Evolutionary conservation across 2,797 vertebrate species (phyloP).

Genomic region (Danio kyathit): DNA sequence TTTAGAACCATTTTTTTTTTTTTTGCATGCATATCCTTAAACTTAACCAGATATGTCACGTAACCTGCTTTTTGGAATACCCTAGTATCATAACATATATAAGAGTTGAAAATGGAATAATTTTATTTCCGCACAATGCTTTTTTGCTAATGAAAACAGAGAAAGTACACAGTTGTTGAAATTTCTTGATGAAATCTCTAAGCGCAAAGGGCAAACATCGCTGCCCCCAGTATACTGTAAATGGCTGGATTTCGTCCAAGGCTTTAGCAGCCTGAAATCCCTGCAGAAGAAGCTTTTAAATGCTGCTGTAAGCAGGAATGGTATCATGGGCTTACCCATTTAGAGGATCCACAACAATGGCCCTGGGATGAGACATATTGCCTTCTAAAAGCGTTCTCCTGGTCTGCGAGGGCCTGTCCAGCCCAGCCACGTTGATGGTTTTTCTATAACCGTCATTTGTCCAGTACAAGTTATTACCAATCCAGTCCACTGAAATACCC

Average conservation of each 20-base stretch:
- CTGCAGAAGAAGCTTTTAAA: conserved; percentile 28
- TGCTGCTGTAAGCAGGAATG: conserved; percentile 41
- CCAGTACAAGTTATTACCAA: conserved; percentile 89
- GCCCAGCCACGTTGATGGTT: conserved; percentile 83
- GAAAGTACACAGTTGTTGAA: background rate
- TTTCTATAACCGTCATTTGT: conserved; percentile 87
- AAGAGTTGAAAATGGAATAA: background rate
- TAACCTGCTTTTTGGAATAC: too few relatives aligned
- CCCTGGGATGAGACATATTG: conserved; percentile 87
- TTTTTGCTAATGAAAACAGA: conserved; percentile 17
- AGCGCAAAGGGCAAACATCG: conserved; percentile 17
- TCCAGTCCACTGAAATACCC: conserved; percentile 89
- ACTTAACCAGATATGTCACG: too few relatives aligned
- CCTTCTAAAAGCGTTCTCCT: conserved; percentile 86
- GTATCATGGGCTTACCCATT: conserved; percentile 77
- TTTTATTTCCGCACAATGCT: background rate
- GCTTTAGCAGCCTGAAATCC: conserved; percentile 22
- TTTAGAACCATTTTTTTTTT: too few relatives aligned
- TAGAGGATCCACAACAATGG: conserved; percentile 87
- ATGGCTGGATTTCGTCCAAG: conserved; percentile 26
- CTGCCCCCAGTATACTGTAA: background rate
- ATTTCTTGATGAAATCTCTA: conserved; percentile 23
- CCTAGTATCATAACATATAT: background rate
- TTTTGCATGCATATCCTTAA: too few relatives aligned
- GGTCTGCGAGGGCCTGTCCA: conserved; percentile 86